Base-by-base conservation (phyloP, 2,888 invertebrate genomes). In the Rhingia campestris region DNA sequence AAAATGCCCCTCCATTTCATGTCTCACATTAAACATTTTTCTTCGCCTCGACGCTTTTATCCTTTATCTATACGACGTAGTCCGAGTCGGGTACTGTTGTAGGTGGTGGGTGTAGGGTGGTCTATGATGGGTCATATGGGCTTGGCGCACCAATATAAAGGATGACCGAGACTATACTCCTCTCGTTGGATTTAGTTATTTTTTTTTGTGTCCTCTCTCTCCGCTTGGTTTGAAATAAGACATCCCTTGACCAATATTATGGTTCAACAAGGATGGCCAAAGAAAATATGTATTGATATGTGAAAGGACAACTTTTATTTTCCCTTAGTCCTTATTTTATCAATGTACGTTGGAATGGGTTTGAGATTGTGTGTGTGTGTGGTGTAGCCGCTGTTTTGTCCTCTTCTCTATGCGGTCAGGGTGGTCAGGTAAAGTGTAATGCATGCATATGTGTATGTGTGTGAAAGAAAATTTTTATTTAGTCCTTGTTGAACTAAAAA, bases 201-300 rank as follows among this genome's bases (percentile, higher is more conserved):
- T 33, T 47, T 7, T 39, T 54, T 64, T 30, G n/a, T 54, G 59
- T 56, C 4, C 22, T 14, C 47, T 51, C n/a, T 12, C 12, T 64
- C 41, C 37, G 61, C 41, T 69, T 51, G 73, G 63, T 69, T 82
- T 82, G 79, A 80, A 84, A 79, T 79, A 84, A 84, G 84, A 84
- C 80, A 80, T 84, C 84, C 84, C 80, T 80, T 84, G 84, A 80
- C 84, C 84, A 84, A 84, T 84, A 84, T 84, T 84, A 84, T 84
- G 84, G 84, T 84, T 84, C 80, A 84, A 80, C 80, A 80, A 84
- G 84, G 75, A 84, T 80, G 74, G 75, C 74, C 74, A 84, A 84
- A 84, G 84, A 84, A 84, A 84, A 84, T 84, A 84, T 84, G 74
- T 84, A 84, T 84, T 84, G 84, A 84, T 84, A 84, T 74, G 80